A percentile compares a stretch with the other conserved stretches of the same genome.
Evolutionary conservation across 1,140 invertebrate genomes (phyloP).

Genomic region (Rhopalosiphum padi): DNA sequence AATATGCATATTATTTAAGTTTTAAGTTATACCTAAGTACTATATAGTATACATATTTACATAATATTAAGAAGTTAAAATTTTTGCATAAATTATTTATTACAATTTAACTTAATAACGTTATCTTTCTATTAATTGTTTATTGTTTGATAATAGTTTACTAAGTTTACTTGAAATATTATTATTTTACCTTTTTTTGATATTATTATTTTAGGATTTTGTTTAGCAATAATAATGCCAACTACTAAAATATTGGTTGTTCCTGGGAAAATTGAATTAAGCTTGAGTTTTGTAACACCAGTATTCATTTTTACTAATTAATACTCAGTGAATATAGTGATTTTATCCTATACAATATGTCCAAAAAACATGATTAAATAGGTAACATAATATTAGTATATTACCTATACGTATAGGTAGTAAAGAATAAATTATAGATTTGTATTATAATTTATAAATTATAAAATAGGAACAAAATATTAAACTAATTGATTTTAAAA

Average conservation of each 20-base stretch:
- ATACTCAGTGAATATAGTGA: neutral
- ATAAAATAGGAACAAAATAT: neutral
- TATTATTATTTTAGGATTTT: neutral
- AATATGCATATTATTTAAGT: neutral
- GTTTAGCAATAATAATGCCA: conserved; percentile 39
- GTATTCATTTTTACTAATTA: conserved; percentile 21
- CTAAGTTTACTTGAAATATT: neutral
- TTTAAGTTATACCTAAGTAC: neutral
- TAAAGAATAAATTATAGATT: no score
- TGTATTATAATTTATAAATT: no score
- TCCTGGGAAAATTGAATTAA: conserved; percentile 27
- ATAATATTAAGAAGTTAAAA: neutral
- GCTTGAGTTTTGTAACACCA: conserved; percentile 17
- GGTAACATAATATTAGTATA: no score
- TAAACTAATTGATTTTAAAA: neutral
- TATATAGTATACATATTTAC: no score
- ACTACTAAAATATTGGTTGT: conserved; percentile 4
- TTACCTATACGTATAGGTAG: no score
- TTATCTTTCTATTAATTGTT: neutral
- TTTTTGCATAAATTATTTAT: neutral
- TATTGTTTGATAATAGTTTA: neutral
- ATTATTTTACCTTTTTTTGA: conserved; percentile 14
- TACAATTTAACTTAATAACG: neutral
- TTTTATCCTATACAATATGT: neutral
- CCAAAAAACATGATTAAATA: neutral